These are phyloP conservation scores for Geopemphigus sp. DNA, from an alignment of 1,140 invertebrate species.

Conservation along the genomic window DNA sequence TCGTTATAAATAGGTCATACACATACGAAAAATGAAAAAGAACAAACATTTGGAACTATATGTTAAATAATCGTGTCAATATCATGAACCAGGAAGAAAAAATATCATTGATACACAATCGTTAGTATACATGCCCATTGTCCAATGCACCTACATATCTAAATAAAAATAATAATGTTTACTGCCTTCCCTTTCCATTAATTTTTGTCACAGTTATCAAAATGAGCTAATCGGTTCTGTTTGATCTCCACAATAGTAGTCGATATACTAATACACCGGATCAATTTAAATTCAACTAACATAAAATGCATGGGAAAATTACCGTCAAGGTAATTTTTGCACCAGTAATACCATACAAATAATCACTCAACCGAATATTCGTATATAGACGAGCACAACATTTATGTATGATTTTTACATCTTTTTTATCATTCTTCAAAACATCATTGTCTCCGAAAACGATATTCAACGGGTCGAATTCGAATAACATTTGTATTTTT, in stretches of 20 bases:
- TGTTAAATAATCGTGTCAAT: not conserved
- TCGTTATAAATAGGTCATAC: not conserved
- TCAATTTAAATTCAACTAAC: not conserved
- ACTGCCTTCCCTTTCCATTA: not conserved
- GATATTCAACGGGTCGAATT: constrained; percentile 10
- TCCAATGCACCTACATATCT: too few relatives aligned
- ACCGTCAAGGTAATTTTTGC: constrained; percentile 41
- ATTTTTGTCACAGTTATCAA: not conserved
- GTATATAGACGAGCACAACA: not conserved
- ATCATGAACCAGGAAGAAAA: too few relatives aligned
- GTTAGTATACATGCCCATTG: too few relatives aligned
- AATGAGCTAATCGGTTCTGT: not conserved
- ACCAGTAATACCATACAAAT: not conserved
- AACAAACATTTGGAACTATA: not conserved
- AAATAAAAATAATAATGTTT: too few relatives aligned
- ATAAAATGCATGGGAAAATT: not conserved
- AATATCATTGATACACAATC: too few relatives aligned
- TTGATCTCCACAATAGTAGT: not conserved
- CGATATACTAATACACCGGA: constrained; percentile 21
- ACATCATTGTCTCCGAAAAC: constrained; percentile 8
- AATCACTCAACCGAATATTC: constrained; percentile 10
- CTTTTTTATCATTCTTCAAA: not conserved
- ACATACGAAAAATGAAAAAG: not conserved
- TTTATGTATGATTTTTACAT: not conserved
- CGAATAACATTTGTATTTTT: not conserved